phyloP scores from a whole-genome alignment of 2,888 invertebrate genomes.

The Cheilosia urbana region DNA sequence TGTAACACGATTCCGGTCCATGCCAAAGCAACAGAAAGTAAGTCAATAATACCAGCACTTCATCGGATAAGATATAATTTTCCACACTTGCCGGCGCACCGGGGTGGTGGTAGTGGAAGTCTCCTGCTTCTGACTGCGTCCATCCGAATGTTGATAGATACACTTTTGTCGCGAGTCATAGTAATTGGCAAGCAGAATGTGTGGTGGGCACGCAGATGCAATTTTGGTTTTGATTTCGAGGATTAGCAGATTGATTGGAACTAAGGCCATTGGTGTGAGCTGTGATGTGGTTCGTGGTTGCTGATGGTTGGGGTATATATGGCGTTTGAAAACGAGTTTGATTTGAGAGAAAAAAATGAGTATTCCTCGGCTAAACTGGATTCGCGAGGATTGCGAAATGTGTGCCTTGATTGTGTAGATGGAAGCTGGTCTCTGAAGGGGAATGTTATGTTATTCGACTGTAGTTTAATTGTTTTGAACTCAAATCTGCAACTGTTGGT shows the following conservation, averaged over 20 bases:
- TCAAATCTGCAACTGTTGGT: slow-evolving; percentile 30
- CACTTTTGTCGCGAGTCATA: slow-evolving; percentile 29
- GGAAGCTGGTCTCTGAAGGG: slow-evolving; percentile 60
- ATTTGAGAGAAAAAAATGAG: slow-evolving; percentile 7
- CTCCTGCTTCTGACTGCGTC: slow-evolving; percentile 20
- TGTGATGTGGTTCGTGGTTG: too few species aligned
- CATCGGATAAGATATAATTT: slow-evolving; percentile 39
- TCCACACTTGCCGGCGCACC: neutral
- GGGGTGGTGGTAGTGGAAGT: slow-evolving; percentile 7
- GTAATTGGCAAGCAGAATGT: slow-evolving; percentile 19
- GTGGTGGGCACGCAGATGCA: slow-evolving; percentile 4
- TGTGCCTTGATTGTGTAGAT: slow-evolving; percentile 61
- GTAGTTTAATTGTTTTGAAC: slow-evolving; percentile 64
- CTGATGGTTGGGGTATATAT: neutral
- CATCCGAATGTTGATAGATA: slow-evolving; percentile 27
- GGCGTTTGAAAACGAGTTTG: slow-evolving; percentile 49
- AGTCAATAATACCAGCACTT: slow-evolving; percentile 47
- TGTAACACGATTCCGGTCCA: slow-evolving; percentile 40
- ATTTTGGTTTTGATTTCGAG: slow-evolving; percentile 36
- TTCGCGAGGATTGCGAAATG: slow-evolving; percentile 45
- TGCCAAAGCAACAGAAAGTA: slow-evolving; percentile 51
- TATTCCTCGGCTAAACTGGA: slow-evolving; percentile 44
- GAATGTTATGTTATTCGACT: slow-evolving; percentile 66
- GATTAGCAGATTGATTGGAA: slow-evolving; percentile 48
- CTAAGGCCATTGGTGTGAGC: slow-evolving; percentile 49